These are phyloP conservation scores for Melieria crassipennis DNA, from an alignment of 2,888 invertebrate species.

Conservation along the genomic window DNA sequence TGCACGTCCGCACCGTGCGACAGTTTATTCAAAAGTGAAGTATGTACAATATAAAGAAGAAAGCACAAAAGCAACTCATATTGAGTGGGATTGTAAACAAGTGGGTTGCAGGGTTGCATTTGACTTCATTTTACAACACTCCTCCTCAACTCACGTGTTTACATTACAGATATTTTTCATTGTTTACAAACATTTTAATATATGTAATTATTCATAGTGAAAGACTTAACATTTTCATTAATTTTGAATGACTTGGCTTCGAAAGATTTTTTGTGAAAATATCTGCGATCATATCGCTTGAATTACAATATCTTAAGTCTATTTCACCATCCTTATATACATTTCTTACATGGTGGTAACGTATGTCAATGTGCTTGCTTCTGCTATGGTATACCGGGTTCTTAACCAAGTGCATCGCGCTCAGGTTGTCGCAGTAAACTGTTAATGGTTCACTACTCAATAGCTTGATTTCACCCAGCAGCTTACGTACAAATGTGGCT, in stretches of 20 bases:
- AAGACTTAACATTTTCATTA: conserved; percentile 28
- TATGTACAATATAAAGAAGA: too few relatives aligned
- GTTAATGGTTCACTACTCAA: not conserved
- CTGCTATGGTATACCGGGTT: conserved; percentile 32
- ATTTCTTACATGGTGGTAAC: conserved; percentile 31
- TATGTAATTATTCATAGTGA: conserved; percentile 6
- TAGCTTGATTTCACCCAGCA: conserved; percentile 6
- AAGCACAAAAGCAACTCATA: too few relatives aligned
- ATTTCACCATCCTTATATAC: conserved; percentile 27
- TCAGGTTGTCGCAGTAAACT: conserved; percentile 18
- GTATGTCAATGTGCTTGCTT: conserved; percentile 38
- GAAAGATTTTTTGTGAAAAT: conserved; percentile 36
- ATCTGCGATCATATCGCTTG: conserved; percentile 33
- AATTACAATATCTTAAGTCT: conserved; percentile 32
- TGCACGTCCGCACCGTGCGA: too few relatives aligned
- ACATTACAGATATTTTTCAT: not conserved
- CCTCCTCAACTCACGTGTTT: conserved; percentile 32
- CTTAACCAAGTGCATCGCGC: conserved; percentile 26
- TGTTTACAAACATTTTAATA: not conserved
- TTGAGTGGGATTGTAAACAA: too few relatives aligned
- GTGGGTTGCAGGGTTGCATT: not conserved
- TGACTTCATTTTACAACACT: conserved; percentile 25
- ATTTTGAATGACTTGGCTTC: conserved; percentile 25
- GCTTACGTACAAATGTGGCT: conserved; percentile 26
- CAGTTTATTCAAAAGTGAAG: too few relatives aligned